Evolutionary conservation across 2,888 invertebrate species (phyloP), one percentile per base, ranked within the genome.

Genomic region (Peribatodes rhomboidaria): DNA sequence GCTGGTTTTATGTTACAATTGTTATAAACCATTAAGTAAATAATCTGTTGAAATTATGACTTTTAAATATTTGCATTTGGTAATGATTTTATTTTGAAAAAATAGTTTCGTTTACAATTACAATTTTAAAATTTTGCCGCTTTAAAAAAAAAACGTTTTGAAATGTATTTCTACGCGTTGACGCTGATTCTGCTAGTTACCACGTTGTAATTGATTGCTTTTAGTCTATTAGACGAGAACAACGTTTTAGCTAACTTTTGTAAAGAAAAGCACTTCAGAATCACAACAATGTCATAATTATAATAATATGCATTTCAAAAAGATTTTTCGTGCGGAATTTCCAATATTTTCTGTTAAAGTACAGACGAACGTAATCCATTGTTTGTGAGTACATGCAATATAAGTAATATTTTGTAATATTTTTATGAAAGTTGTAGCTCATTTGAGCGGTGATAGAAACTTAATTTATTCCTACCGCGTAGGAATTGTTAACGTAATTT

Each of bases 401-500:
- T n/a, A 54, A n/a, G 18, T 61, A 61, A 50, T 50, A 35, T 50
- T 27, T 27, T 27, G 27, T 27, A 27, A 4, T 6, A 27, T 27
- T 27, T 27, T 55, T 44, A 35, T 57, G 11, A 27, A 31, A 52
- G 37, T 56, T 57, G 47, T 44, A 39, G 63, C 57, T 58, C 47
- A 20, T 49, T 47, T 46, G 55, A 31, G 59, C 59, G 74, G 74
- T 77, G 71, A 75, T 76, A 78, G 75, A 76, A 77, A 75, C 71
- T 70, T 81, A 71, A 79, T 81, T 84, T 83, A 81, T 86, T 84
- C 85, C 78, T 86, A 87, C 84, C 80, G 78, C 80, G 81, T 89
- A 88, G 87, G 82, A 83, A 88, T 84, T 87, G 85, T 90, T 88
- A 82, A 83, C 78, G 79, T 79, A 78, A 83, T 84, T 58, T 82